phyloP scores from a whole-genome alignment of 2,113 vertebrate genomes.

The Agapornis roseicollis region DNA sequence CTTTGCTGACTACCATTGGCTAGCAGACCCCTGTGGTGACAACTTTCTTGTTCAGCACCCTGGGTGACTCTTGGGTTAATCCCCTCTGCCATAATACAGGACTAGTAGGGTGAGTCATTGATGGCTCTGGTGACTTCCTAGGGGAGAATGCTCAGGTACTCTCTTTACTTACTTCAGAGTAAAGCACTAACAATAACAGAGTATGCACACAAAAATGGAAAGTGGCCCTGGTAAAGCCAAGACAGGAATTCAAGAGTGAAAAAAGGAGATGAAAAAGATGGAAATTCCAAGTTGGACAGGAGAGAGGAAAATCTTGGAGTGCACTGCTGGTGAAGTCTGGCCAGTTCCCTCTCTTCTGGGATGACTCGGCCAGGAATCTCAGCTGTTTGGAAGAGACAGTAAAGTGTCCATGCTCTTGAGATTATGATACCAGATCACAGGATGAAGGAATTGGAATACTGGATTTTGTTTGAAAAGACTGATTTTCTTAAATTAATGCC shows the following conservation, averaged over 20 bases:
- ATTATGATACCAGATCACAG: background rate
- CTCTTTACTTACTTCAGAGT: background rate
- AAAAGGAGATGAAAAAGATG: background rate
- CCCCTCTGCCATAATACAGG: background rate
- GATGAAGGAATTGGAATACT: background rate
- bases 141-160: background rate
- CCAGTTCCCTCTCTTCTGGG: background rate
- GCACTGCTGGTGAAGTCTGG: background rate
- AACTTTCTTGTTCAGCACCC: background rate
- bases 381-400: conserved; percentile 10
- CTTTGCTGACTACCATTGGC: background rate
- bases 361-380: background rate
- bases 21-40: background rate
- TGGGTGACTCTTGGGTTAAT: background rate
- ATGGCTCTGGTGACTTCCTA: background rate
- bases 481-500: background rate
- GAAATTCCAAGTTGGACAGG: background rate
- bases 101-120: background rate
- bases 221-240: background rate
- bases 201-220: background rate
- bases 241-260: background rate
- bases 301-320: background rate
- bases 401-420: background rate
- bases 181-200: background rate
- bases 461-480: background rate